Evolutionary conservation across 2,888 invertebrate species (phyloP), one percentile per base, ranked within the genome.

Genomic region (Lordiphosa fenestrarum): DNA sequence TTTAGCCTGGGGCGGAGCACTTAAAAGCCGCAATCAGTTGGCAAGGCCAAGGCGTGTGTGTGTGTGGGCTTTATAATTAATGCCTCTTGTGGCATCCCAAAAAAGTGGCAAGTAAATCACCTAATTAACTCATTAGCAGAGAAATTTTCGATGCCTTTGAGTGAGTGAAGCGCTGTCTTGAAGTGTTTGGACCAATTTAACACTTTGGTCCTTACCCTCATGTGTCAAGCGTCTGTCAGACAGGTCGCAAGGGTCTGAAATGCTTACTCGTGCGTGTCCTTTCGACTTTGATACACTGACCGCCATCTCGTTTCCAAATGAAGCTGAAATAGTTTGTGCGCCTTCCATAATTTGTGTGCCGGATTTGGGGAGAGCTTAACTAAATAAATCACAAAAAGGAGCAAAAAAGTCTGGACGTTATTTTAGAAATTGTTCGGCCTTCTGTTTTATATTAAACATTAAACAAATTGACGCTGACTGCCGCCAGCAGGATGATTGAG

Each of bases 221-320:
- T 80, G 84, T 77, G 84, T 80, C 73, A 70, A 59, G 56, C 64
- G 66, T 9, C 67, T 72, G 73, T 70, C 77, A 80, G 64, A 73
- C 60, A 47, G 75, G 55, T 58, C 52, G 39, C 37, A 40, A 35
- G 69, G 71, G 66, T 60, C 50, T 42, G 12, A 41, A 13, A 48
- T 49, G 59, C 58, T 62, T 75, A 61, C 73, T 84, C 80, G 80
- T 82, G 85, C 80, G 80, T 68, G 81, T 69, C 81, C 66, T 76
- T 73, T 71, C 62, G 33, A 38, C 21, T 38, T 46, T 21, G 49
- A 46, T 36, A 25, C 39, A 56, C 48, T 57, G 68, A 54, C 57
- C 50, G 57, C 50, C 54, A 67, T 44, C 50, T 55, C 21, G 58
- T 47, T 62, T 64, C 61, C 66, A 59, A 74, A 66, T 62, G 58